A percentile compares a stretch with the other conserved stretches of the same genome.
Conservation (phyloP, 2,797 vertebrate species). For the Buceros bicornis region DNA sequence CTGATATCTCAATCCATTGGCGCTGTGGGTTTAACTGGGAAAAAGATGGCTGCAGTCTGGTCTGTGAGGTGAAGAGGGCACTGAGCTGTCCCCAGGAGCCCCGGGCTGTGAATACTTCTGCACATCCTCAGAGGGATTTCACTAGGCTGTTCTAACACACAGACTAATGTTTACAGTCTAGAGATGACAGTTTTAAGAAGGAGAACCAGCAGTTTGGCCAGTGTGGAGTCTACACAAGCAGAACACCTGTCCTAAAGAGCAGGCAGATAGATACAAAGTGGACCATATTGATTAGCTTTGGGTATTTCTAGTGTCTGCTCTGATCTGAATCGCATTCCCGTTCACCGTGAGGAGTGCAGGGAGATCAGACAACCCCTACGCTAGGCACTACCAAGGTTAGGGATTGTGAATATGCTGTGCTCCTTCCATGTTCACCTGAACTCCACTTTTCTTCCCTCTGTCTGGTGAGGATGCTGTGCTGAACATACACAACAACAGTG, state of each 20-base stretch:
- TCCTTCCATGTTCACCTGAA: not conserved
- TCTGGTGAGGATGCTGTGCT: not conserved
- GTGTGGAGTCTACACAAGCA: not conserved
- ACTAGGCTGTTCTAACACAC: not conserved
- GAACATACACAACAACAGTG: not conserved
- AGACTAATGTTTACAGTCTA: not conserved
- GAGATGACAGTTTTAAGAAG: rapidly evolving
- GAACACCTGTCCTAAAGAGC: not conserved
- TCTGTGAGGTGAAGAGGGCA: not conserved
- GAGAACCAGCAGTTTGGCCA: not conserved
- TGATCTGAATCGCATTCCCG: not conserved
- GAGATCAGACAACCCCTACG: not conserved
- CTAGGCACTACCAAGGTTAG: not conserved
- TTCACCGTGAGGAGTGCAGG: rapidly evolving
- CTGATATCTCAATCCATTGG: not conserved
- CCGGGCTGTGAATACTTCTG: not conserved
- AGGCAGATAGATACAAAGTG: not conserved
- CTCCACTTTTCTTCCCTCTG: not conserved
- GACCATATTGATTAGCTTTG: not conserved
- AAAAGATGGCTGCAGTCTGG: not conserved
- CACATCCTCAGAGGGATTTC: not conserved
- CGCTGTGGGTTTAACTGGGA: not conserved
- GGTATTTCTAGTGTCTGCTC: not conserved
- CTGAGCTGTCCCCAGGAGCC: not conserved
- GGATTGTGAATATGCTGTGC: not conserved